Conservation (phyloP, 2,888 invertebrate genomes). For the Hemistola chrysoprasaria region DNA sequence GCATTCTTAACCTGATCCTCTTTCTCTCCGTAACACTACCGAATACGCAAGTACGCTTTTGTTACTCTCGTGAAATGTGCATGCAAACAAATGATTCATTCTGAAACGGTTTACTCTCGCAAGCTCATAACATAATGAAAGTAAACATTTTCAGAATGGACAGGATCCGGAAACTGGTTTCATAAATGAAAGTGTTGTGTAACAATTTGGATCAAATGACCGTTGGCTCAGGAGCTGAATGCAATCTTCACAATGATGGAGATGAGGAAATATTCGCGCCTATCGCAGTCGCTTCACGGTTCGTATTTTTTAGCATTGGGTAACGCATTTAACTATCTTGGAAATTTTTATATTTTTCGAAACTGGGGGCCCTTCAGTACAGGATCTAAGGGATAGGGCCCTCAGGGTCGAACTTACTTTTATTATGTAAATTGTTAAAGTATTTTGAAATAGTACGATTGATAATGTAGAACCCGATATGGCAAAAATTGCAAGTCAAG, state of each 20-base stretch:
- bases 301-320: constrained; percentile 40
- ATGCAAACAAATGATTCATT: constrained; percentile 28
- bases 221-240: constrained; percentile 50
- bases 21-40: constrained; percentile 44
- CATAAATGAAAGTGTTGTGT: constrained; percentile 69
- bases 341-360: no score
- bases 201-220: constrained; percentile 63
- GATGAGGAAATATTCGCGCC: constrained; percentile 68
- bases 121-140: constrained; percentile 58
- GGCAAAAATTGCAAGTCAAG: no score
- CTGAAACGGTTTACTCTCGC: constrained; percentile 43
- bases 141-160: constrained; percentile 65
- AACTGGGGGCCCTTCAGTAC: no score
- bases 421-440: no score
- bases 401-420: no score
- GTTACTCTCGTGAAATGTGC: constrained; percentile 44
- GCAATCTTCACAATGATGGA: constrained; percentile 66
- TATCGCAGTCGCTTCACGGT: constrained; percentile 72
- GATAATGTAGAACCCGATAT: no score
- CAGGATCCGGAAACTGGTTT: constrained; percentile 63
- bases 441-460: no score
- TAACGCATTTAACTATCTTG: constrained; percentile 24
- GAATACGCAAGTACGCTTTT: constrained; percentile 49
- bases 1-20: constrained; percentile 68
- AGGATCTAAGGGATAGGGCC: no score